These are phyloP conservation scores for Alosa sapidissima DNA, from an alignment of 2,797 vertebrate genomes.

Conservation along the genomic window DNA sequence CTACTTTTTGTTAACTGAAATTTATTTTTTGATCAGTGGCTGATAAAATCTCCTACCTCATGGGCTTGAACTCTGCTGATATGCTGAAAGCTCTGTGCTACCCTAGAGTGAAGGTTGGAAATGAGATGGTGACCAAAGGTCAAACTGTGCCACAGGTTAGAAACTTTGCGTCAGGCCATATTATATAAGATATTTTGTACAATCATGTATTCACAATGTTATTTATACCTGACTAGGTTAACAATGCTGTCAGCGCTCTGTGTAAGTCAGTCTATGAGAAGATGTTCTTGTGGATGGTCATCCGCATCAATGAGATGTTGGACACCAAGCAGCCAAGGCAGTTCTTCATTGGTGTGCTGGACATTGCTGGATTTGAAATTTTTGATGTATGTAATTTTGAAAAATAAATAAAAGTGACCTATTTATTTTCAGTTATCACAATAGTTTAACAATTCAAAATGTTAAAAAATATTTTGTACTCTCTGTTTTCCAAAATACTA, in stretches of 20 bases:
- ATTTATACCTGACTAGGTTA: constrained; percentile 68
- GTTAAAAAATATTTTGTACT: too few relatives aligned
- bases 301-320: constrained; percentile 84
- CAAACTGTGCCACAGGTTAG: constrained; percentile 83
- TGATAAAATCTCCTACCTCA: constrained; percentile 83
- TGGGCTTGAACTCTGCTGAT: constrained; percentile 85
- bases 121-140: constrained; percentile 81
- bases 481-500: too few relatives aligned
- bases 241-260: constrained; percentile 77
- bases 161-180: constrained; percentile 20
- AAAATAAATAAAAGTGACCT: too few relatives aligned
- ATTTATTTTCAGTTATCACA: constrained; percentile 24
- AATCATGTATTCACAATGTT: background rate
- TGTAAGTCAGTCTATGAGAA: constrained; percentile 87
- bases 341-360: constrained; percentile 82
- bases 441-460: background rate
- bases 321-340: constrained; percentile 80
- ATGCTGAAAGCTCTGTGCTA: constrained; percentile 81
- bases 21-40: constrained; percentile 66
- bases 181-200: too few relatives aligned
- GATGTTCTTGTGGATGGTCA: constrained; percentile 86
- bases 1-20: too few relatives aligned
- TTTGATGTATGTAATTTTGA: constrained; percentile 70
- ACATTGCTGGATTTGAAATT: constrained; percentile 86
- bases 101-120: constrained; percentile 83